Base-by-base conservation (phyloP, 2,797 vertebrate genomes). In the Rhadinocentrus ornatus region DNA sequence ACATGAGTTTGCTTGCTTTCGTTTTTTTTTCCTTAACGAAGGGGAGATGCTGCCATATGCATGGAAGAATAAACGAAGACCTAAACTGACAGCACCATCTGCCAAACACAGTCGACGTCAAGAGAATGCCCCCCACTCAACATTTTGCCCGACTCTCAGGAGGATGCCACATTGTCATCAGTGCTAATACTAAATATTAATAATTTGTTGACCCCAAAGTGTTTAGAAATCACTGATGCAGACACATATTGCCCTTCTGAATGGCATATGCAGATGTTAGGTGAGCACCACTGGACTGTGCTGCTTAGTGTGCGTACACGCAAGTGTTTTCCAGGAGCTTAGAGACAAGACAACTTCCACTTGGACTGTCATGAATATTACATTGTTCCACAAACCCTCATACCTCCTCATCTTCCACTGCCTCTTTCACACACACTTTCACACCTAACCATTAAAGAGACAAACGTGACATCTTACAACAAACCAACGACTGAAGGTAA, bases 1-100 rank as follows among this genome's bases (percentile, higher is more conserved):
- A 94, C 92, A 94, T 94, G 94, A 96, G 95, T 87, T 81, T 87
- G 93, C 86, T 86, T 13, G 92, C 86, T 82, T 91, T 93, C 44
- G 20, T 46, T 9, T n/a, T 46, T 20, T 73, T 24, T 50, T 66
- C 79, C 90, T 94, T 94, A 93, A 94, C 77, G 58, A 87, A 86
- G 93, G 93, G 89, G 94, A 91, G 92, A 95, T 91, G 93, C 92
- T 93, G 91, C 94, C 93, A 94, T 94, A 94, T 93, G 94, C 96
- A 95, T 90, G 92, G 93, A 62, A 93, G 94, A 95, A 94, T 93
- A 94, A 95, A 94, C 92, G 91, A 92, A 94, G 94, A 96, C 83
- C 91, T 81, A 92, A 95, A 94, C 89, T 95, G 95, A 95, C 93
- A 95, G 95, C 93, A 92, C 95, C 96, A 95, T 95, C 95, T 96